These are phyloP conservation scores for Julus scandinavius DNA, from an alignment of 2,888 invertebrate species.

Conservation along the genomic window DNA sequence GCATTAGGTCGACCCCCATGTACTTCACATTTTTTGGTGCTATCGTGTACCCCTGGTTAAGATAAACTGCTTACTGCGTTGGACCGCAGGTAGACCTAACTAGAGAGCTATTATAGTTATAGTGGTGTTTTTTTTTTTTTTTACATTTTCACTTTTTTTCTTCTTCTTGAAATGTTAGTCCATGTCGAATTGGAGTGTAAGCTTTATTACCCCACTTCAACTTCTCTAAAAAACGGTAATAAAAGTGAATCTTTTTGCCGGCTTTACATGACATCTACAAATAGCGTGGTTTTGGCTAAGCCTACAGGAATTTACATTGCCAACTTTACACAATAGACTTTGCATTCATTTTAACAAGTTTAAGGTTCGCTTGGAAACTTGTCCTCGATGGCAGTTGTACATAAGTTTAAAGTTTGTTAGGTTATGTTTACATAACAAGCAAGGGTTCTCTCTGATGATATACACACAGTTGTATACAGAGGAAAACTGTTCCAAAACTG, in stretches of 20 bases:
- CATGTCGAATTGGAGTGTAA: background rate
- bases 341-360: background rate
- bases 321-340: background rate
- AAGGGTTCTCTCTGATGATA: no score
- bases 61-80: constrained; percentile 23
- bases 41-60: background rate
- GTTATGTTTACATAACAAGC: no score
- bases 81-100: background rate
- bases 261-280: background rate
- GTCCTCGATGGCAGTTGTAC: background rate
- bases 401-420: background rate
- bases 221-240: background rate
- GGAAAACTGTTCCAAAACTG: no score
- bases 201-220: constrained; percentile 17
- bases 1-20: constrained; percentile 29
- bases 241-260: background rate
- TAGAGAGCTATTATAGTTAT: background rate
- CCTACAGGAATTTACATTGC: background rate
- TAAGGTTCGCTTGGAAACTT: background rate
- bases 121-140: background rate
- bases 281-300: background rate
- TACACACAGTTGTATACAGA: no score
- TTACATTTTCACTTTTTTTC: background rate
- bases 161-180: background rate
- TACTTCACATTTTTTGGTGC: constrained; percentile 25